These are phyloP conservation scores for Aricia artaxerxes DNA, from an alignment of 2,888 invertebrate species.

Conservation along the genomic window DNA sequence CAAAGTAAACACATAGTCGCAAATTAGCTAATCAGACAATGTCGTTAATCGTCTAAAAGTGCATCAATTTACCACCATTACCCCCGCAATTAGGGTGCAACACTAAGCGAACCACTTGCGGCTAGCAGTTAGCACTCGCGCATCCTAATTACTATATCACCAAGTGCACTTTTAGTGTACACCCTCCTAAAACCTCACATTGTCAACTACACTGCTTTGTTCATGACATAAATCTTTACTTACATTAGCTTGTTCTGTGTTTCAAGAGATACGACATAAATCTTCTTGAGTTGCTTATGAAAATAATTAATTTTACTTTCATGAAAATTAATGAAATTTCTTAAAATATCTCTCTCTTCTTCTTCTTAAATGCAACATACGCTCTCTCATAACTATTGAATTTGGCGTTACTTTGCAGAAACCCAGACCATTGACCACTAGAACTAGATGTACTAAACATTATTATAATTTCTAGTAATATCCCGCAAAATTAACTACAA, in stretches of 20 bases:
- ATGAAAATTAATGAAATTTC: no score
- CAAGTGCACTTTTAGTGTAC: slow-evolving; percentile 28
- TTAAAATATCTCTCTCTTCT: no score
- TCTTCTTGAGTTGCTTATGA: background rate
- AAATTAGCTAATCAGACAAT: background rate
- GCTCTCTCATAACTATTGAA: no score
- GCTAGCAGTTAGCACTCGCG: slow-evolving; percentile 20
- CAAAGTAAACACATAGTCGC: no score
- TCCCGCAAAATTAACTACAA: no score
- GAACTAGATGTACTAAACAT: no score
- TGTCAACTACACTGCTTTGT: slow-evolving; percentile 25
- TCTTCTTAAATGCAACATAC: no score
- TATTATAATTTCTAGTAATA: no score
- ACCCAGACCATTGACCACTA: no score
- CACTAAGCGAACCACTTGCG: background rate
- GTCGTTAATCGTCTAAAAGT: background rate
- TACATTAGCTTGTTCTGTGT: background rate
- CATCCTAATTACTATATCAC: slow-evolving; percentile 29
- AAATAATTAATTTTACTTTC: no score
- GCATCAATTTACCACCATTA: background rate
- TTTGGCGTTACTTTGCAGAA: no score
- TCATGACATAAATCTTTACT: background rate
- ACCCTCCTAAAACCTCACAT: background rate
- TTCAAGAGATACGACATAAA: background rate
- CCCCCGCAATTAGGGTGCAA: background rate